These are phyloP conservation scores for Plagodis pulveraria DNA, from an alignment of 2,888 invertebrate genomes.

Conservation along the genomic window DNA sequence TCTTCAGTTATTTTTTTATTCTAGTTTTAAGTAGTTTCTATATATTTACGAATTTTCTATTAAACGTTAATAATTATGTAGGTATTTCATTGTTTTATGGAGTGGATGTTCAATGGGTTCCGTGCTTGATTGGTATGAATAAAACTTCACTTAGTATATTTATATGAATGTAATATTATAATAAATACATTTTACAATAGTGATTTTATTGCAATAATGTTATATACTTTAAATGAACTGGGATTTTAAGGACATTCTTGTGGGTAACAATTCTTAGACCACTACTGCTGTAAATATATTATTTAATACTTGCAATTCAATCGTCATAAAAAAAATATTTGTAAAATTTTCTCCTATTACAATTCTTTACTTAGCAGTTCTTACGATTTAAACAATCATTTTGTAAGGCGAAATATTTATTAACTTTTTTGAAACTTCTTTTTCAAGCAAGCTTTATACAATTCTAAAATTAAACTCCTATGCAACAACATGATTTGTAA, in stretches of 20 bases:
- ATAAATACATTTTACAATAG: constrained; percentile 84
- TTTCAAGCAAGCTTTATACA: constrained; percentile 28
- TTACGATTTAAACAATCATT: constrained; percentile 12
- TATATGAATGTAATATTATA: constrained; percentile 77
- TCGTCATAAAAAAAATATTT: neutral
- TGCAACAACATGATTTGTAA: constrained; percentile 12
- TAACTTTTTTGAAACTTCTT: constrained; percentile 8
- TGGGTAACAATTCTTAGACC: constrained; percentile 42
- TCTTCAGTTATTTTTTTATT: too few relatives aligned
- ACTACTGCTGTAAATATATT: constrained; percentile 50
- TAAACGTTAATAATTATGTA: too few relatives aligned
- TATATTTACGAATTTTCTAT: too few relatives aligned
- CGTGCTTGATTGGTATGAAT: constrained; percentile 29
- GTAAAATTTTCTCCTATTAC: constrained; percentile 8
- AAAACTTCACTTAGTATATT: constrained; percentile 52
- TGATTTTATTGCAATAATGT: constrained; percentile 59
- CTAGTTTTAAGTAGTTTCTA: neutral
- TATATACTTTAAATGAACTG: constrained; percentile 34
- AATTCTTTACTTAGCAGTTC: constrained; percentile 6
- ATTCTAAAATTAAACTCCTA: constrained; percentile 6
- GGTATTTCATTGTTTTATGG: too few relatives aligned
- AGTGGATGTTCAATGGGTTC: too few relatives aligned
- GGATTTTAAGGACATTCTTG: constrained; percentile 41
- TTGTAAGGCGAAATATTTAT: constrained; percentile 25
- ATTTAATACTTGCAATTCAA: neutral